Base-by-base conservation (phyloP, 2,888 invertebrate species). In the Tinea semifulvella region DNA sequence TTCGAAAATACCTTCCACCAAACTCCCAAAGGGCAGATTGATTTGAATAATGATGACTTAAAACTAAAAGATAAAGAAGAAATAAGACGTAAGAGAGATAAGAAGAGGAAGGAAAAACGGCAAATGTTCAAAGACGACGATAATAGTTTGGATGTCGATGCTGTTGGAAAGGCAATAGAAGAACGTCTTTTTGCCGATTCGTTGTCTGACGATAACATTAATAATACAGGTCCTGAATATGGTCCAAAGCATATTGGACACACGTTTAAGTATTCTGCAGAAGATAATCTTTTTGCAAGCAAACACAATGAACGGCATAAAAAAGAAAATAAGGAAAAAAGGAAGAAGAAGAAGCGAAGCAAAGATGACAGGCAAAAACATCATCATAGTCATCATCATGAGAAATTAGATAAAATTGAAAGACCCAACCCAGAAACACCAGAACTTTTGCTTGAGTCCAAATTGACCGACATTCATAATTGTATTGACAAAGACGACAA, bases 271-370 rank as follows among this genome's bases (percentile, higher is more conserved):
- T 87, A 85, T 55, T 84, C 56, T 43, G 48, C 53, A 31, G 46
- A 47, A 31, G 20, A 27, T 16, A 50, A 66, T 74, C 1, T 61
- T 72, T 16, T 61, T 69, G 2, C 51, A 54, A 2, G 20, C 53
- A 8, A 55, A 28, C 40, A 36, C 19, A 31, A 8, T 13, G 43
- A 43, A 2, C 16, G 28, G 2, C 28, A 43, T 60, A 82, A 55
- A 79, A 84, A 67, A 51, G 85, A 90, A 51, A n/a, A n/a, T n/a
- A 90, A 88, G 60, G 91, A 92, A 54, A 91, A 89, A 68, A 92
- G 90, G 68, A 93, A 93, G 71, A 93, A 92, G 65, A 88, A 91
- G 55, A 93, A 92, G 65, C 90, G 89, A 60, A 91, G 87, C 44
- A 91, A 88, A 62, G 92, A 92, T 56, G 92, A 92, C 49, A 85